phyloP scores from a whole-genome alignment of 2,113 vertebrate species.

The Zosterops lateralis region DNA sequence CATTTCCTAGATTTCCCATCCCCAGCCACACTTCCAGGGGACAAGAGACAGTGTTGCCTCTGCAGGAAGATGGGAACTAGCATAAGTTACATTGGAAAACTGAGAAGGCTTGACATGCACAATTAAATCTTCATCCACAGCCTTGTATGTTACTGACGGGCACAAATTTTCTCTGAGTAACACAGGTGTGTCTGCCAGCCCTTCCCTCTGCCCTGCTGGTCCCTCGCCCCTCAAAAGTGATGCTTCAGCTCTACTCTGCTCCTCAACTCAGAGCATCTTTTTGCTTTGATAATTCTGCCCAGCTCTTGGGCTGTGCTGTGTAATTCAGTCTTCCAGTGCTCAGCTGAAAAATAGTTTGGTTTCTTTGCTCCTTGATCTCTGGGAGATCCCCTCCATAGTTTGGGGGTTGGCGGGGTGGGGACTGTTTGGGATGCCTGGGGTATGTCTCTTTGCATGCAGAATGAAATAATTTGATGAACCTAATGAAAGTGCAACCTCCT shows the following conservation, averaged over 20 bases:
- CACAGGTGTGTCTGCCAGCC: background rate
- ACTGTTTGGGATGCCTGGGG: background rate
- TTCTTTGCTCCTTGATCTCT: background rate
- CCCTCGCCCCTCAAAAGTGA: background rate
- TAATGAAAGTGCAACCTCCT: background rate
- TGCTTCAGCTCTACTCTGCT: background rate
- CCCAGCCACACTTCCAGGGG: background rate
- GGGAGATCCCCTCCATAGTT: background rate
- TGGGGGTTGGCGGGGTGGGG: too few relatives aligned
- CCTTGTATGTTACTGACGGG: conserved; percentile 50
- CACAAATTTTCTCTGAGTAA: conserved; percentile 37
- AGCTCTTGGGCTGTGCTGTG: background rate
- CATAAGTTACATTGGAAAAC: conserved; percentile 9
- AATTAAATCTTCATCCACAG: conserved; percentile 59
- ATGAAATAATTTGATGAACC: background rate
- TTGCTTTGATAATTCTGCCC: background rate
- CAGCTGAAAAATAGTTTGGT: background rate
- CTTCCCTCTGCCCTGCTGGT: background rate
- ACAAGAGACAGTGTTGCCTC: background rate
- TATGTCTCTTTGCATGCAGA: background rate
- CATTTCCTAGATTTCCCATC: background rate
- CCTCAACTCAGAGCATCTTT: rapidly evolving
- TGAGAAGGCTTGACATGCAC: conserved; percentile 34
- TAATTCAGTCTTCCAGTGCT: background rate
- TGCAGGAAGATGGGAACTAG: conserved; percentile 18